A percentile compares a stretch with the other conserved stretches of the same genome.
These are phyloP conservation scores for Lithophane socia DNA, from an alignment of 2,888 invertebrate genomes.

Conservation along the genomic window DNA sequence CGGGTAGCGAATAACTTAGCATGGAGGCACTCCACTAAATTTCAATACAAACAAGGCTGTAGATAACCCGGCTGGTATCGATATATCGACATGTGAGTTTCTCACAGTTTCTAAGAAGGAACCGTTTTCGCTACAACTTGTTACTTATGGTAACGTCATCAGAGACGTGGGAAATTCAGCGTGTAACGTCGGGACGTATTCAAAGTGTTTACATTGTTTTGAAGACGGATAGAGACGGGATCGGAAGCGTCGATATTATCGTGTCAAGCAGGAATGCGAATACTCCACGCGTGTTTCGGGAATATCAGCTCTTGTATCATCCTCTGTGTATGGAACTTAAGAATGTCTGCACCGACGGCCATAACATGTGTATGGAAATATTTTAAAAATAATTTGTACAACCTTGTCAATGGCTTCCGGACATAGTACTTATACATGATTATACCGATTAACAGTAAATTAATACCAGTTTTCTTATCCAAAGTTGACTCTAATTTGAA, in stretches of 20 bases:
- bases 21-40: slow-evolving; percentile 31
- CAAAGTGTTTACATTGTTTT: slow-evolving; percentile 71
- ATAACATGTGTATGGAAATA: slow-evolving; percentile 19
- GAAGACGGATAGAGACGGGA: slow-evolving; percentile 66
- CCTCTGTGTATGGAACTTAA: neutral
- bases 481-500: slow-evolving; percentile 53
- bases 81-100: slow-evolving; percentile 43
- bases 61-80: slow-evolving; percentile 38
- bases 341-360: slow-evolving; percentile 17
- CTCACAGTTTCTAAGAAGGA: slow-evolving; percentile 40
- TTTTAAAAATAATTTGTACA: slow-evolving; percentile 33
- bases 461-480: slow-evolving; percentile 58
- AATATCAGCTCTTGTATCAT: slow-evolving; percentile 32
- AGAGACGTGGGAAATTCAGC: slow-evolving; percentile 65
- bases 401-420: slow-evolving; percentile 50
- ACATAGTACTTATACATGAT: slow-evolving; percentile 35
- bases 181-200: slow-evolving; percentile 70
- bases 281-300: slow-evolving; percentile 27
- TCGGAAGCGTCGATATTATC: slow-evolving; percentile 61
- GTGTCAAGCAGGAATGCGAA: slow-evolving; percentile 54
- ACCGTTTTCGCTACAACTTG: slow-evolving; percentile 57
- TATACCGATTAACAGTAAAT: slow-evolving; percentile 49
- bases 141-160: slow-evolving; percentile 65
- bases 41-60: slow-evolving; percentile 43
- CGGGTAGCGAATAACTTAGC: slow-evolving; percentile 59